Evolutionary conservation across 2,113 vertebrate genomes (phyloP).

Genomic region (Oryzias woworae): DNA sequence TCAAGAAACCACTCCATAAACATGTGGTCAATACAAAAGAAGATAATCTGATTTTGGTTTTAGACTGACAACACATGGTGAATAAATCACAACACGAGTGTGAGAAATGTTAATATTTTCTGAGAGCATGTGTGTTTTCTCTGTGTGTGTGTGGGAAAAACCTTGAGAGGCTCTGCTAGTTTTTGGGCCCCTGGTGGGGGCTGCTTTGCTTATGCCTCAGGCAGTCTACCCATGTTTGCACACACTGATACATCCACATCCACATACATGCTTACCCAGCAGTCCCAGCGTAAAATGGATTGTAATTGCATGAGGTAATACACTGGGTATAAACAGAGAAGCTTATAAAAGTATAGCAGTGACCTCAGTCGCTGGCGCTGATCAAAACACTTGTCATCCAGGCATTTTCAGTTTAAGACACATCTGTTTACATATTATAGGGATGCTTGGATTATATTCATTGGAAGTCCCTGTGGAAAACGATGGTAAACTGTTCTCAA

Average conservation of each 20-base stretch:
- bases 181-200: conserved; percentile 9
- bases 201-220: conserved; percentile 22
- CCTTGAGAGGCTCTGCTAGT: not conserved
- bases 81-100: conserved; percentile 1
- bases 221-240: not conserved
- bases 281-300: conserved; percentile 18
- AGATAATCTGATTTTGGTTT: too few species aligned
- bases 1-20: too few species aligned
- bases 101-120: not conserved
- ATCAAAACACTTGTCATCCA: conserved; percentile 60
- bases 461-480: conserved; percentile 57
- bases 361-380: conserved; percentile 56
- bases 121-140: not conserved
- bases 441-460: conserved; percentile 59
- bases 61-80: not conserved
- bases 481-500: conserved; percentile 46
- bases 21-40: too few species aligned
- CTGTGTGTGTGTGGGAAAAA: conserved; percentile 1
- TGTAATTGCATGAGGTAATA: conserved; percentile 52
- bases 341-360: conserved; percentile 31
- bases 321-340: conserved; percentile 34
- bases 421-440: conserved; percentile 62
- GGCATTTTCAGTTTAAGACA: conserved; percentile 54
- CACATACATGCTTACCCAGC: conserved; percentile 11
- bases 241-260: conserved; percentile 4